Evolutionary conservation across 2,888 invertebrate species (phyloP), one percentile per base, ranked within the genome.

Genomic region (Drosophila formosana): DNA sequence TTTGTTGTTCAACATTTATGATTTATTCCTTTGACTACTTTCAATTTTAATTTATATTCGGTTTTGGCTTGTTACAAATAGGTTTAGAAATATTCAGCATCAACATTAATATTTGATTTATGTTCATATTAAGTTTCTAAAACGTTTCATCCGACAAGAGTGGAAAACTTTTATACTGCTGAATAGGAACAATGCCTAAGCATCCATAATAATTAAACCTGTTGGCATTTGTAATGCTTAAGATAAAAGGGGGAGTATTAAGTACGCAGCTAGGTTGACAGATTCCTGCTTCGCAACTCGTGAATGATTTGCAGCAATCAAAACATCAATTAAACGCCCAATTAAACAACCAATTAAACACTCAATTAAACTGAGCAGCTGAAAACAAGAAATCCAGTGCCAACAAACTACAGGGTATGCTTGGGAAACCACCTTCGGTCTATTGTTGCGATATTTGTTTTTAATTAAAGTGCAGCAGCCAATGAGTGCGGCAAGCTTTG

Each of bases 401-500:
- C 3, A 45, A 1, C 5, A 26, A 8, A 18, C 11, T 28, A 6
- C 1, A 46, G 46, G 56, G 60, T 57, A 68, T 32, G 18, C 0
- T 3, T 2, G 18, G 65, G 34, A 30, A 23, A 37, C 23, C 75
- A 46, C 5, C 7, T 6, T 23, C 1, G 1, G 4, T 46, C 39
- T 18, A 18, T 41, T 18, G 13, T 41, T 41, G 2, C n/a, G 6
- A 13, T 51, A 83, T 72, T 69, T 70, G 56, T 50, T 67, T 69
- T 74, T 80, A 88, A 85, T 85, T 89, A 68, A 85, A 78, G 75
- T 75, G 78, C 72, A 76, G 66, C 65, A 67, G 77, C 47, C 83
- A 72, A 66, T 78, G 45, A 81, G 50, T 80, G 82, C 89, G 89
- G 85, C 83, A 51, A 57, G 72, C 89, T 89, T 89, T 85, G 72